Conservation (phyloP, 2,113 vertebrate species). For the Percina caprodes region DNA sequence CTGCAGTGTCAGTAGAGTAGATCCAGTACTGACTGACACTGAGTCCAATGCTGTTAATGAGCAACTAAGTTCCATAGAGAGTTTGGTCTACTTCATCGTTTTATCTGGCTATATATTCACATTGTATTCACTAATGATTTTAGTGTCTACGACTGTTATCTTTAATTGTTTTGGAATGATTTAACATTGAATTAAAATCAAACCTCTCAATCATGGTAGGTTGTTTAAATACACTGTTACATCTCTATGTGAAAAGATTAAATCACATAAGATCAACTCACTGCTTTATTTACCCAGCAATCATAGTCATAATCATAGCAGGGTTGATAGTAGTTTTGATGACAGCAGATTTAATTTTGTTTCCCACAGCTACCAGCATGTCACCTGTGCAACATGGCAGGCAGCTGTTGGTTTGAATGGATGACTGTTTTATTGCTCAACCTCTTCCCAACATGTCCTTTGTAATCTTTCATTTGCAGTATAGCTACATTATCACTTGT, state of each 20-base stretch:
- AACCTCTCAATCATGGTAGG: not conserved
- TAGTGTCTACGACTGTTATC: too few species aligned
- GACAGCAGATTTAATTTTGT: not conserved
- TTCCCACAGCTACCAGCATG: constrained; percentile 9
- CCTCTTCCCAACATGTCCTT: not conserved
- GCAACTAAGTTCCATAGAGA: not conserved
- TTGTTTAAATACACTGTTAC: not conserved
- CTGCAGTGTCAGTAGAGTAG: not conserved
- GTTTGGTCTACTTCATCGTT: not conserved
- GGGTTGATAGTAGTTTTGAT: not conserved
- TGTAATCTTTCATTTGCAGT: not conserved
- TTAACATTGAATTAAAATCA: not conserved
- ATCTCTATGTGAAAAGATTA: not conserved
- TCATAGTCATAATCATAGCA: not conserved
- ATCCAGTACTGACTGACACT: constrained; percentile 31
- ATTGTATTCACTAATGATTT: not conserved
- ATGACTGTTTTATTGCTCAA: constrained; percentile 14
- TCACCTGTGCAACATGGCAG: constrained; percentile 8
- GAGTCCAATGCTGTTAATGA: constrained; percentile 28
- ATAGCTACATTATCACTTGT: not conserved
- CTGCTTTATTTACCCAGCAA: not conserved
- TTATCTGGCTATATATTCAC: not conserved
- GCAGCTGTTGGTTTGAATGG: constrained; percentile 3
- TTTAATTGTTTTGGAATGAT: not conserved
- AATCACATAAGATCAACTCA: not conserved